These are phyloP conservation scores for Siphlonurus alternatus DNA, from an alignment of 2,888 invertebrate species.

Conservation along the genomic window DNA sequence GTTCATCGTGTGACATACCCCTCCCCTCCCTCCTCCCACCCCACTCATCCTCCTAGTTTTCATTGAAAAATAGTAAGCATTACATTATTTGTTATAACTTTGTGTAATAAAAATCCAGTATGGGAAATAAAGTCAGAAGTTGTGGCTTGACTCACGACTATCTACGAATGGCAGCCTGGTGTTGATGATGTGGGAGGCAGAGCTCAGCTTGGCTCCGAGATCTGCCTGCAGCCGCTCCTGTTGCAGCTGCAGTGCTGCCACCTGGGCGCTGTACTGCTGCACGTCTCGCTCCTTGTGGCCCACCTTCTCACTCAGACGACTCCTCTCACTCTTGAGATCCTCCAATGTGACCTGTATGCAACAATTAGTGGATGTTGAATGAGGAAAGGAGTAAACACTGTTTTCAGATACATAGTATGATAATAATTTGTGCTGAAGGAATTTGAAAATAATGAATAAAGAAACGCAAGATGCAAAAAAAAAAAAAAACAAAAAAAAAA, in stretches of 20 bases:
- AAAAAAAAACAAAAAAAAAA: background rate
- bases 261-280: conserved; percentile 9
- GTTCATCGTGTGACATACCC: too few species aligned
- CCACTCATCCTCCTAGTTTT: too few species aligned
- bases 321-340: conserved; percentile 12
- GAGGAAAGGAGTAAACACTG: background rate
- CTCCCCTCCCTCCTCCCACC: too few species aligned
- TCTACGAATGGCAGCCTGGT: conserved; percentile 16
- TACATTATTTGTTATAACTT: too few species aligned
- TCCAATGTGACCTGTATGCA: conserved; percentile 11
- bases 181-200: conserved; percentile 12
- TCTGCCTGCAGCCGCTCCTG: conserved; percentile 11
- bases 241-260: conserved; percentile 9
- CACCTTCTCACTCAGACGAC: conserved; percentile 4
- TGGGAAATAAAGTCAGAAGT: too few species aligned
- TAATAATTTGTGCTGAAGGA: background rate
- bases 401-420: background rate
- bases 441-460: background rate
- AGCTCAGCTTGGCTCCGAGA: conserved; percentile 11
- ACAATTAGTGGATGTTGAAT: too few species aligned
- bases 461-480: background rate
- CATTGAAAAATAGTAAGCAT: too few species aligned
- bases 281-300: conserved; percentile 10
- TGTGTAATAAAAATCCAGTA: too few species aligned
- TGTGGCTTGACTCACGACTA: conserved; percentile 14